Base-by-base conservation (phyloP, 2,888 invertebrate species). In the Pyrgus malvae region DNA sequence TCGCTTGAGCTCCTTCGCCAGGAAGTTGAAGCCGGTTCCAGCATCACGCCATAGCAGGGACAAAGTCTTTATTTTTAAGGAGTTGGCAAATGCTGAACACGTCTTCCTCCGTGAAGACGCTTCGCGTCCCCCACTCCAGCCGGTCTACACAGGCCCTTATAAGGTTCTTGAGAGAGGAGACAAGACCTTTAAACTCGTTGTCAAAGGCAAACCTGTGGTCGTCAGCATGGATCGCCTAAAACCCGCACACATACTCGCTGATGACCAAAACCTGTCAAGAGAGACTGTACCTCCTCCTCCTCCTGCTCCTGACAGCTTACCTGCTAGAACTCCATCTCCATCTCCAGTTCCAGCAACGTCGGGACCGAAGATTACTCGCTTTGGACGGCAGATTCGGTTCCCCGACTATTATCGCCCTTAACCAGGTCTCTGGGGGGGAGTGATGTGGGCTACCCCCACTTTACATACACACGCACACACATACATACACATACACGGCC, bases 391-490 rank as follows among this genome's bases (percentile, higher is more conserved):
- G 8, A 23, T 40, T 7, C 40, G 40, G 8, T 40, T 40, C 8
- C 40, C 40, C 1, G 40, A 40, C 3, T 40, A 40, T 23, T 40
- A 40, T 40, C 40, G 40, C 40, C 23, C 40, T 23, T 40, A 40
- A 23, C 40, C 17, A 19, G 37, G 17, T 37, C 27, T 33, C 12
- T 33, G 31, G 31, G 31, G 12, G 31, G 27, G 27, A 27, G 27
- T 27, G n/a, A n/a, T 27, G 27, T 27, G n/a, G 27, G 8, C 9
- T 2, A n/a, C 4, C n/a, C 3, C n/a, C n/a, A n/a, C n/a, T n/a
- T n/a, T n/a, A n/a, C n/a, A n/a, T n/a, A n/a, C n/a, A n/a, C n/a
- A n/a, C n/a, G n/a, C n/a, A n/a, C n/a, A n/a, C n/a, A 23, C 23
- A 12, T 0, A 12, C 12, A 33, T 33, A 33, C 14, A 12, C 12